Percentiles rank a stretch among this genome's conserved stretches.
Evolutionary conservation across 2,797 vertebrate genomes (phyloP).

Genomic region (Fringilla coelebs): DNA sequence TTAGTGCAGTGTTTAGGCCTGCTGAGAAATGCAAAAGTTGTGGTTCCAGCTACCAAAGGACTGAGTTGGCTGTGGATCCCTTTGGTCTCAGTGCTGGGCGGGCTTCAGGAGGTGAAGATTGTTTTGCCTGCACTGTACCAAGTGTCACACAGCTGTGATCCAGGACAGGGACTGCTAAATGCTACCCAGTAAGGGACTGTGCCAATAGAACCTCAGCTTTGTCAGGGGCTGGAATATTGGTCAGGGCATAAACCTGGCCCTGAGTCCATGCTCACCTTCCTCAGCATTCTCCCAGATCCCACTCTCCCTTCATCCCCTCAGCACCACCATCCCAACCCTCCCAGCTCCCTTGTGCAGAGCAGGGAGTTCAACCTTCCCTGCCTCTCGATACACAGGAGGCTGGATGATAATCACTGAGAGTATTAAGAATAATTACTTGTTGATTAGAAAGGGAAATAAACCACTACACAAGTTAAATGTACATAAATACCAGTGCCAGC

Average conservation of each 20-base stretch:
- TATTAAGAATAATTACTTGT: neutral
- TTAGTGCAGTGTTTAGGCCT: neutral
- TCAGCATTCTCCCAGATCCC: neutral
- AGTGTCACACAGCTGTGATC: neutral
- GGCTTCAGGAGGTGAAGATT: neutral
- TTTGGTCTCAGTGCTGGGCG: neutral
- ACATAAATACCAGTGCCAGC: neutral
- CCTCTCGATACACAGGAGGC: neutral
- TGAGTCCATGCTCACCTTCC: rapidly evolving
- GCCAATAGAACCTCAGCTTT: neutral
- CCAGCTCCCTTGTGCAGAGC: neutral
- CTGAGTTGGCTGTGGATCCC: neutral
- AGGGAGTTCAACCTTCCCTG: neutral
- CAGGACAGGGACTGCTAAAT: neutral
- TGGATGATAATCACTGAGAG: neutral
- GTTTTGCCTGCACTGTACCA: neutral
- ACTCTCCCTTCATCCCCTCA: neutral
- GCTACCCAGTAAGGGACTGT: neutral
- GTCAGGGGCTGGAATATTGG: neutral
- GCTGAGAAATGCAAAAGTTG: slow-evolving; percentile 57
- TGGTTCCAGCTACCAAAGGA: neutral
- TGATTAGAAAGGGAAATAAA: neutral
- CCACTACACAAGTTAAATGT: neutral
- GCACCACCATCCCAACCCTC: neutral
- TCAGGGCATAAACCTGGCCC: neutral